These are phyloP conservation scores for Ichneumoninae sp. DNA, from an alignment of 2,888 invertebrate genomes.

Conservation along the genomic window DNA sequence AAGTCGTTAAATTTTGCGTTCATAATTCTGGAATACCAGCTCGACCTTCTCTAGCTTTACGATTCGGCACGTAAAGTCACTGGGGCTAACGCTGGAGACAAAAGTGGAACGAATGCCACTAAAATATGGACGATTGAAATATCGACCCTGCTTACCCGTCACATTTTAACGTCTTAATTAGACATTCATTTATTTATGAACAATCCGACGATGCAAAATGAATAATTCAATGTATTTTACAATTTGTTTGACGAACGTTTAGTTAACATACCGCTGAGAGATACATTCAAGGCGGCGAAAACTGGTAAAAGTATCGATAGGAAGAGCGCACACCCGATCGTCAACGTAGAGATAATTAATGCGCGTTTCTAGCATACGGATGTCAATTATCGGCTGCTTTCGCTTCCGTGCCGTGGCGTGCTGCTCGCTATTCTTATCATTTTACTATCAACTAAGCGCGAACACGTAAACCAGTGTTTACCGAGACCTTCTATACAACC, in stretches of 20 bases:
- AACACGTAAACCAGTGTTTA: constrained; percentile 26
- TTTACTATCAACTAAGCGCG: constrained; percentile 20
- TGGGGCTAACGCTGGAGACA: neutral
- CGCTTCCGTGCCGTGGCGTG: constrained; percentile 7
- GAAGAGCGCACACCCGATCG: constrained; percentile 3
- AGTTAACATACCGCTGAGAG: neutral
- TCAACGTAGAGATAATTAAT: constrained; percentile 4
- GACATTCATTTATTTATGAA: neutral
- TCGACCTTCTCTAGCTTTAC: constrained; percentile 35
- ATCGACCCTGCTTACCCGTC: neutral
- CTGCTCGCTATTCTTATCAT: constrained; percentile 27
- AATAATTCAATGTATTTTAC: neutral
- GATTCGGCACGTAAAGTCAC: constrained; percentile 1
- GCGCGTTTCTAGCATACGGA: constrained; percentile 20
- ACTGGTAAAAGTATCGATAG: neutral
- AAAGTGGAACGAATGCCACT: neutral
- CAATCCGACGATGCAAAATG: neutral
- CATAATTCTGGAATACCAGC: constrained; percentile 27
- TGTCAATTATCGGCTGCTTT: constrained; percentile 22
- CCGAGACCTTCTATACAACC: neutral
- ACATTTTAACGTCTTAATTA: neutral
- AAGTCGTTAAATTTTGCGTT: constrained; percentile 30
- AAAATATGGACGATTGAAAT: neutral
- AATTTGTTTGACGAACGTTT: neutral
- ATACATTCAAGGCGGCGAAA: neutral